Evolutionary conservation across 2,797 vertebrate genomes (phyloP).

Genomic region (Perodicticus potto): DNA sequence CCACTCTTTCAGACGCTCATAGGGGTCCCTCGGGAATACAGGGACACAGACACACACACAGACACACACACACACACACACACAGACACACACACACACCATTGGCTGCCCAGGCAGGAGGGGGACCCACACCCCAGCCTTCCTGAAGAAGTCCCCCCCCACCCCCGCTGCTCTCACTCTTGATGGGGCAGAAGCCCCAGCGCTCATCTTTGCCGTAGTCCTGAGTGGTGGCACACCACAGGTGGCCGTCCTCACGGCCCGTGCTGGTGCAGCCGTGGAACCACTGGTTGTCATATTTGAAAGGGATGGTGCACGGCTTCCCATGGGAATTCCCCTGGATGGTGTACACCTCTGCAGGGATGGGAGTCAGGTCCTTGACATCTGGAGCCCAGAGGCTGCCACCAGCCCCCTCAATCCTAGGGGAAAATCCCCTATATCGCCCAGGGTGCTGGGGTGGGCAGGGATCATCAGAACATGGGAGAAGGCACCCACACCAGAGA

Average conservation of each 20-base stretch:
- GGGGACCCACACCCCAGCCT: background rate
- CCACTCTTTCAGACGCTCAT: background rate
- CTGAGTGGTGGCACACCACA: slow-evolving; percentile 97
- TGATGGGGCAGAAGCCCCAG: slow-evolving; percentile 99
- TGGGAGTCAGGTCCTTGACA: background rate
- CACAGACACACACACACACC: too few relatives aligned
- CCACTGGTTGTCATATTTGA: slow-evolving; percentile 97
- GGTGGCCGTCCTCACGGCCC: slow-evolving; percentile 95
- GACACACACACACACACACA: background rate
- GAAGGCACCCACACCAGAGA: background rate
- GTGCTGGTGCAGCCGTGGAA: slow-evolving; percentile 96
- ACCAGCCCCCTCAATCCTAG: background rate
- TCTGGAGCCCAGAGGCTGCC: background rate
- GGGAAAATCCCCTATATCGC: background rate
- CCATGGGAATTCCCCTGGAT: slow-evolving; percentile 98
- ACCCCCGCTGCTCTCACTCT: slow-evolving; percentile 90
- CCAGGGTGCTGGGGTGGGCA: too few relatives aligned
- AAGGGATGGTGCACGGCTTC: slow-evolving; percentile 96
- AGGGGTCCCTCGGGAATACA: background rate
- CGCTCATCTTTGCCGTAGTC: slow-evolving; percentile 96
- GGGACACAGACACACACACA: background rate
- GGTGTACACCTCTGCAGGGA: slow-evolving; percentile 95
- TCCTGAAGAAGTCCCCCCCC: background rate
- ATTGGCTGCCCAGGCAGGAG: background rate
- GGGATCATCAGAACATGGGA: background rate